Evolutionary conservation across 2,888 invertebrate genomes (phyloP).

Genomic region (Diplolepis rosae): DNA sequence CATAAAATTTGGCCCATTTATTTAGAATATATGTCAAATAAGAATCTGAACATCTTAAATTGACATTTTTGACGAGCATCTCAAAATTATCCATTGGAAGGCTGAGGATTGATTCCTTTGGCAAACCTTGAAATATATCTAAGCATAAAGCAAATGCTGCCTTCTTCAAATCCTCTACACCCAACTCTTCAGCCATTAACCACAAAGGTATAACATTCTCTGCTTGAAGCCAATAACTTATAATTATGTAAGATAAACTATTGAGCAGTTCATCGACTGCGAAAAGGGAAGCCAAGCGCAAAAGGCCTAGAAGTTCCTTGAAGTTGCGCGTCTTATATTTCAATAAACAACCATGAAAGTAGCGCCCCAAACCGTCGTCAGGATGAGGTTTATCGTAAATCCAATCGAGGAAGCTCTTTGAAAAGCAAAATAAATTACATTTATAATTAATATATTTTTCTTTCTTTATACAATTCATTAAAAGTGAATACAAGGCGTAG

Average conservation of each 20-base stretch:
- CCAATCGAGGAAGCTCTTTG: neutral
- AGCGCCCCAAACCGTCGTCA: conserved; percentile 30
- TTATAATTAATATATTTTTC: too few species aligned
- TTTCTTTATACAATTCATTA: too few species aligned
- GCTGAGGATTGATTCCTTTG: conserved; percentile 8
- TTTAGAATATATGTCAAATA: conserved; percentile 26
- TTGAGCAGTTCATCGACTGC: conserved; percentile 36
- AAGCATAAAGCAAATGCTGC: conserved; percentile 38
- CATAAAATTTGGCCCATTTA: conserved; percentile 4
- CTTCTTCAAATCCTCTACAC: conserved; percentile 36
- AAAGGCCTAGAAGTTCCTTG: conserved; percentile 37
- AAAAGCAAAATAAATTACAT: neutral
- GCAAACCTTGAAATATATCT: conserved; percentile 36
- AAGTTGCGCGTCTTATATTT: neutral
- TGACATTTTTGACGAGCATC: conserved; percentile 36
- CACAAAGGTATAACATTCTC: conserved; percentile 34
- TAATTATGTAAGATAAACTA: conserved; percentile 38
- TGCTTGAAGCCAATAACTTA: conserved; percentile 35
- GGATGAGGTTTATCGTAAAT: neutral
- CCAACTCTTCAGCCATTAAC: conserved; percentile 37
- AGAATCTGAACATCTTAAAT: conserved; percentile 36
- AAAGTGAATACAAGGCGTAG: too few species aligned
- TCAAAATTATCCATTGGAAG: conserved; percentile 35
- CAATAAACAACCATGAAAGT: conserved; percentile 24
- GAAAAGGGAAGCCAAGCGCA: conserved; percentile 42